Evolutionary conservation across 2,113 vertebrate genomes (phyloP).

Genomic region (Notarius lentiginosus): DNA sequence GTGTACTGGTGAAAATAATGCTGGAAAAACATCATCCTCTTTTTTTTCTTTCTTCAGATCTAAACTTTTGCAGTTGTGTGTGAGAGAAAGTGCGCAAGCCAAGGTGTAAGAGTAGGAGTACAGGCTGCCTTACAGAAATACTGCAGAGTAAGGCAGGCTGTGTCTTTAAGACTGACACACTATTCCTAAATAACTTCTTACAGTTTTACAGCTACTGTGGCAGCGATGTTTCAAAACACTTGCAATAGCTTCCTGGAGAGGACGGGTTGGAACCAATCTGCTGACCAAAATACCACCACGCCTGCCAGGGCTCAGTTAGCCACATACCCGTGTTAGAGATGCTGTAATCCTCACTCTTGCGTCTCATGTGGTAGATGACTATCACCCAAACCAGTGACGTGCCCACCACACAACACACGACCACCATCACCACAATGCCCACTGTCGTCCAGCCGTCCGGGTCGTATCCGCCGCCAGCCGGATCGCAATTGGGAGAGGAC

Average conservation of each 20-base stretch:
- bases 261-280: too few species aligned
- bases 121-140: not conserved
- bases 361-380: conserved; percentile 97
- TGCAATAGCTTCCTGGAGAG: not conserved
- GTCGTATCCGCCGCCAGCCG: conserved; percentile 71
- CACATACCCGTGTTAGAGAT: conserved; percentile 88
- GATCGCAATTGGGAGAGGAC: conserved; percentile 89
- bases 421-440: conserved; percentile 95
- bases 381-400: conserved; percentile 98
- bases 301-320: too few species aligned
- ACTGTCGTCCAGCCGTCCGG: conserved; percentile 93
- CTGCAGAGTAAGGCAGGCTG: not conserved
- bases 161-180: not conserved
- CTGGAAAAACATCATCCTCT: not conserved
- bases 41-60: not conserved
- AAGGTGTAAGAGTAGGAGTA: too few species aligned
- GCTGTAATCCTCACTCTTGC: conserved; percentile 88
- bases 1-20: not conserved
- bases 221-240: not conserved
- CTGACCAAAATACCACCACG: not conserved
- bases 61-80: not conserved
- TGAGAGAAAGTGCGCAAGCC: too few species aligned
- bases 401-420: conserved; percentile 98
- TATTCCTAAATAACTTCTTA: not conserved
- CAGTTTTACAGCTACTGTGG: not conserved